A percentile compares a stretch with the other conserved stretches of the same genome.
Evolutionary conservation across 2,888 invertebrate genomes (phyloP).

Genomic region (Epinotia ramella): DNA sequence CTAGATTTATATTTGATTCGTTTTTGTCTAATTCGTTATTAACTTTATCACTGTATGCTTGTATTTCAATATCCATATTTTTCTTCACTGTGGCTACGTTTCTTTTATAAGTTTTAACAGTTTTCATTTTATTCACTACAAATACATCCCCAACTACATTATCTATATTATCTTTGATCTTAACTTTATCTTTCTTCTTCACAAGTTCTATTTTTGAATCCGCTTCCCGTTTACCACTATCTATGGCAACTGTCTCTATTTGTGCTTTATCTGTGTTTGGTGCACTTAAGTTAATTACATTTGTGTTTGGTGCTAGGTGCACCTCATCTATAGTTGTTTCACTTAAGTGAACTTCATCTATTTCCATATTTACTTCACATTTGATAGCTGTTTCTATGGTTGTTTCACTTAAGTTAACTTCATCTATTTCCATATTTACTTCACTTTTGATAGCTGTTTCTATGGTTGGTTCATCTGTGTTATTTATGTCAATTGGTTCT

Average conservation of each 20-base stretch:
- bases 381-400: background rate
- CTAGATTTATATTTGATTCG: background rate
- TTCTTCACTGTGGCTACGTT: too few relatives aligned
- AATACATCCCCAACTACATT: background rate
- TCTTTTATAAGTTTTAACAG: too few relatives aligned
- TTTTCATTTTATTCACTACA: background rate
- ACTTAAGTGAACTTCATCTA: too few relatives aligned
- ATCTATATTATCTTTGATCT: background rate
- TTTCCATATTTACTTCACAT: background rate
- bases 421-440: background rate
- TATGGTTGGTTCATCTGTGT: background rate
- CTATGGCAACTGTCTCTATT: background rate
- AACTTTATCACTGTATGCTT: background rate
- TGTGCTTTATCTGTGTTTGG: background rate
- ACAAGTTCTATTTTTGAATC: slow-evolving; percentile 15
- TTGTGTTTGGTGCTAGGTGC: background rate
- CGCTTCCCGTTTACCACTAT: background rate
- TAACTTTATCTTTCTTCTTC: background rate
- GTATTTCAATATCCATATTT: background rate
- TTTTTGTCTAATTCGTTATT: background rate
- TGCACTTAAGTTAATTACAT: background rate
- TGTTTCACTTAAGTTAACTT: background rate
- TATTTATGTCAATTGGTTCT: slow-evolving; percentile 6
- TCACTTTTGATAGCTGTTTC: background rate
- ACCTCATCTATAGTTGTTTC: background rate